Base-by-base conservation (phyloP, 2,888 invertebrate species). In the Phragmatobia fuliginosa region DNA sequence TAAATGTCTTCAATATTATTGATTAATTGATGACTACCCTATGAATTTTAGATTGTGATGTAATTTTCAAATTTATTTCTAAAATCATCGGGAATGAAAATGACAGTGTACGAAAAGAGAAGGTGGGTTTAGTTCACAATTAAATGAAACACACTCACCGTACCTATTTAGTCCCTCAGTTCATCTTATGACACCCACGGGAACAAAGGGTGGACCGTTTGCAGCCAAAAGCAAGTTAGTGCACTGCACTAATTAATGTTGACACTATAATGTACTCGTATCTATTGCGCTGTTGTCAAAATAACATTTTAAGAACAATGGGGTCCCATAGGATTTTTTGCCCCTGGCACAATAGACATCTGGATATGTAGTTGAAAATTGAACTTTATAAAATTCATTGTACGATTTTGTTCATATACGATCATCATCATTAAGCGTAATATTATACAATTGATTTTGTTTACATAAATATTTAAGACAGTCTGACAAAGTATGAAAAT, bases 141-240 rank as follows among this genome's bases (percentile, higher is more conserved):
- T 52, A 36, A 45, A 60, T 49, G 49, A 45, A 45, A 49, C 28
- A 36, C n/a, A 18, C 41, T 21, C 11, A 58, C 41, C 38, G 38
- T 62, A 45, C 63, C 63, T 67, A 79, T 72, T 68, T 69, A 60
- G 75, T 68, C 68, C 68, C 66, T 63, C 63, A 74, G 69, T 56
- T 65, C 56, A 67, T 73, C 66, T 66, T 67, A 80, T 52, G 59
- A 71, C 58, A 58, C 74, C 65, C 76, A 59, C 18, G 73, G 70
- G 72, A 72, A 63, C 38, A 28, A 66, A 66, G 56, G 66, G 66
- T 49, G 66, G 45, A 66, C 60, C 28, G 65, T 62, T 32, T 36
- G 36, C 18, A 49, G 58, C 33, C 66, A 41, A 63, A 45, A 49
- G 45, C n/a, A 59, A 64, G 68, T 64, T 60, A 28, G 45, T 66